Conservation (phyloP, 1,140 invertebrate genomes). For the Drosophila lacteicornis region DNA sequence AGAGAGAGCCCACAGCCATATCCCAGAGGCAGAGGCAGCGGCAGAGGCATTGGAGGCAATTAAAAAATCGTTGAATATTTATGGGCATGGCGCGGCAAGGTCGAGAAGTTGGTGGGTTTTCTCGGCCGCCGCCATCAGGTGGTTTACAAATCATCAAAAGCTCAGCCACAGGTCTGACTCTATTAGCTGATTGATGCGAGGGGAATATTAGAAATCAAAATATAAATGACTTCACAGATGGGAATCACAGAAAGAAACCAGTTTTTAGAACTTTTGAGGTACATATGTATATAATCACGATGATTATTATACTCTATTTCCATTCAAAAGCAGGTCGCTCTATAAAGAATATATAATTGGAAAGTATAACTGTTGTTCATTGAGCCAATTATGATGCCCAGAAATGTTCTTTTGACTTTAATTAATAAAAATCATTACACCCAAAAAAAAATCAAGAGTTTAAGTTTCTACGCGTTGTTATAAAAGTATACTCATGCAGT, state of each 20-base stretch:
- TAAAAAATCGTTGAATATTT: conserved; percentile 48
- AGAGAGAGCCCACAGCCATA: conserved; percentile 27
- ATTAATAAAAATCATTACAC: conserved; percentile 9
- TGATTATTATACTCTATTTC: conserved; percentile 10
- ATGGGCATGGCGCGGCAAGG: conserved; percentile 36
- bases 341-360: conserved; percentile 9
- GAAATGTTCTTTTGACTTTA: conserved; percentile 5
- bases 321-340: conserved; percentile 7
- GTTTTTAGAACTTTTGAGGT: conserved; percentile 7
- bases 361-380: conserved; percentile 12
- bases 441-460: too few relatives aligned
- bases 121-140: conserved; percentile 11
- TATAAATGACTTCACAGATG: conserved; percentile 4
- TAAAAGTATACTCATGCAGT: too few relatives aligned
- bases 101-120: conserved; percentile 25
- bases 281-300: not conserved
- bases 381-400: not conserved
- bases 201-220: conserved; percentile 9
- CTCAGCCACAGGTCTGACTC: conserved; percentile 10
- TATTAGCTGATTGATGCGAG: conserved; percentile 23
- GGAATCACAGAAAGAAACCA: conserved; percentile 10
- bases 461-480: too few relatives aligned
- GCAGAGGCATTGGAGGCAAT: conserved; percentile 39
- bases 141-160: conserved; percentile 26
- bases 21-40: conserved; percentile 6